A percentile compares a stretch with the other conserved stretches of the same genome.
These are phyloP conservation scores for Amiota mariae DNA, from an alignment of 2,888 invertebrate species.

Conservation along the genomic window DNA sequence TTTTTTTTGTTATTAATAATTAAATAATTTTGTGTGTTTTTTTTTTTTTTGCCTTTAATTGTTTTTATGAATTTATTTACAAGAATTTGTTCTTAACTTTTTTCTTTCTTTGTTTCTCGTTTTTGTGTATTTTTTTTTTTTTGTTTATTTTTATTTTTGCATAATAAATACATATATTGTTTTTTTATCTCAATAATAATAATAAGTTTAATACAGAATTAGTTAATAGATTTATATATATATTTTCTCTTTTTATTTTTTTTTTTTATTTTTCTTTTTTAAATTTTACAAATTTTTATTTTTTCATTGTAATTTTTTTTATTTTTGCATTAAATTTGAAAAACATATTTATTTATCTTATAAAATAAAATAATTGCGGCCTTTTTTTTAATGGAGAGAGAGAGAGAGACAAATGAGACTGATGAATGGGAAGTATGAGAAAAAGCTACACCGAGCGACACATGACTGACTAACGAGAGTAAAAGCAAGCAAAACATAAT, in stretches of 20 bases:
- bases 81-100: conserved; percentile 15
- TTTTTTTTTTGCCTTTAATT: neutral
- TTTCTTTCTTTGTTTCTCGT: neutral
- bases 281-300: neutral
- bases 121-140: neutral
- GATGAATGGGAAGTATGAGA: too few relatives aligned
- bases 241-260: too few relatives aligned
- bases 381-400: too few relatives aligned
- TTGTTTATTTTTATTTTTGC: neutral
- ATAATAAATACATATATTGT: conserved; percentile 1
- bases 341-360: neutral
- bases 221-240: too few relatives aligned
- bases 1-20: too few relatives aligned
- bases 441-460: too few relatives aligned
- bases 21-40: too few relatives aligned
- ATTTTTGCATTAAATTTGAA: neutral
- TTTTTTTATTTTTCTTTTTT: neutral
- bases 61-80: conserved; percentile 18
- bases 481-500: too few relatives aligned
- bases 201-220: neutral
- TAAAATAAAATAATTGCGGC: too few relatives aligned
- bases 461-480: too few relatives aligned
- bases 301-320: neutral
- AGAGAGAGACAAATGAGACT: too few relatives aligned
- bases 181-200: neutral